Percentiles rank a stretch among this genome's conserved stretches.
Conservation (phyloP, 2,113 vertebrate genomes). For the Melospiza melodia region DNA sequence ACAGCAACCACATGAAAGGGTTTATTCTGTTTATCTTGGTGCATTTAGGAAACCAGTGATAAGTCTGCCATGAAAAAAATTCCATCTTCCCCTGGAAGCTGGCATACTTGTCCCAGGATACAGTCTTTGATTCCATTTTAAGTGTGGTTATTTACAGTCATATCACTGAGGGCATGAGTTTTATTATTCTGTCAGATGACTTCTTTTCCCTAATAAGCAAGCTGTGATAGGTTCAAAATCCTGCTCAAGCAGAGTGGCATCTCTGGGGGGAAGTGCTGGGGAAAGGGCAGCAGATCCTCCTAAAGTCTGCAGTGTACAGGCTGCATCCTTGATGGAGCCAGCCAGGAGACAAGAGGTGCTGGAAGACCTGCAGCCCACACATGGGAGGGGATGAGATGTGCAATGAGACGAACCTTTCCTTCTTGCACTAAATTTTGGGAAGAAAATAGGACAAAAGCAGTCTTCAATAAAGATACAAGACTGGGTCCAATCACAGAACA, state of each 20-base stretch:
- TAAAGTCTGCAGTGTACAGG: neutral
- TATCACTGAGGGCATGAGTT: neutral
- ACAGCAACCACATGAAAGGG: conserved; percentile 81
- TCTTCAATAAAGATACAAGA: neutral
- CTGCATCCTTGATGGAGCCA: neutral
- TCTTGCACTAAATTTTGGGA: neutral
- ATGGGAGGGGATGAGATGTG: accelerated
- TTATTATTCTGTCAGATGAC: neutral
- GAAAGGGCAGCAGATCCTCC: neutral
- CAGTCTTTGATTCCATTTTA: conserved; percentile 30
- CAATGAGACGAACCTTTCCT: neutral
- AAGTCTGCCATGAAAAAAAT: conserved; percentile 70
- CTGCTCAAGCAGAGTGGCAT: neutral
- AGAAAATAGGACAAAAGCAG: neutral
- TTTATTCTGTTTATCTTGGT: conserved; percentile 70
- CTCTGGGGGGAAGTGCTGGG: neutral
- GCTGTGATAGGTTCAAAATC: neutral
- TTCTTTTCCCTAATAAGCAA: neutral
- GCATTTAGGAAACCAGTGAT: conserved; percentile 74
- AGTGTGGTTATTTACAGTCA: conserved; percentile 41
- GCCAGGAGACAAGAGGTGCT: neutral
- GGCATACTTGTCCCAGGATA: conserved; percentile 26
- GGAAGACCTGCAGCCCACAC: neutral
- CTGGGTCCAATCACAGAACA: neutral
- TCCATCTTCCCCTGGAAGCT: conserved; percentile 54